These are phyloP conservation scores for Noctilio leporinus DNA, from an alignment of 2,113 vertebrate species.

Conservation along the genomic window DNA sequence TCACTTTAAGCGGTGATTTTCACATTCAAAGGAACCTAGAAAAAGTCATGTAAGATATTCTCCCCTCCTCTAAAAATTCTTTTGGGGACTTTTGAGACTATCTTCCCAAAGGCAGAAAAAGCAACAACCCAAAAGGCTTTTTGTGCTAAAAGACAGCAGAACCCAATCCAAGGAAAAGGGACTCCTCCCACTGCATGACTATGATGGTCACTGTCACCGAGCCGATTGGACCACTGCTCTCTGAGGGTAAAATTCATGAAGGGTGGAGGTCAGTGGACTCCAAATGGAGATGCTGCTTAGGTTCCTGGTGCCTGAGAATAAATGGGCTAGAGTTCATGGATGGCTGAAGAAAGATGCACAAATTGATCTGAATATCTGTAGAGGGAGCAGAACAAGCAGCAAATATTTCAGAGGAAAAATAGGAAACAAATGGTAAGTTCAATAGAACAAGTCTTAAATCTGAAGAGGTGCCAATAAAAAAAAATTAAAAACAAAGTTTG, in stretches of 20 bases:
- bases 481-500: not conserved
- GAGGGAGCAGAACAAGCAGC: not conserved
- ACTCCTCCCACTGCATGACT: not conserved
- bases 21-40: not conserved
- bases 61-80: not conserved
- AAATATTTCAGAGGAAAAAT: not conserved
- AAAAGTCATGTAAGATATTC: not conserved
- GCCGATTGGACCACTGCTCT: not conserved
- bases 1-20: not conserved
- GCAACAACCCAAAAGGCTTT: not conserved
- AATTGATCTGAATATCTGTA: not conserved
- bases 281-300: not conserved
- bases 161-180: not conserved
- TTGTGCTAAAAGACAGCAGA: too few species aligned
- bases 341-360: not conserved
- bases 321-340: not conserved
- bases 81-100: not conserved
- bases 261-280: not conserved
- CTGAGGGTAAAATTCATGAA: not conserved
- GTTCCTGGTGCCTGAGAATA: not conserved
- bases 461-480: conserved; percentile 9
- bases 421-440: not conserved
- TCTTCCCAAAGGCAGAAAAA: not conserved
- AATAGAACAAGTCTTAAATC: not conserved
- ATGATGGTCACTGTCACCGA: not conserved